Percentiles rank a stretch among this genome's conserved stretches.
These are phyloP conservation scores for Atlantisia rogersi DNA, from an alignment of 2,113 vertebrate genomes.

Conservation along the genomic window DNA sequence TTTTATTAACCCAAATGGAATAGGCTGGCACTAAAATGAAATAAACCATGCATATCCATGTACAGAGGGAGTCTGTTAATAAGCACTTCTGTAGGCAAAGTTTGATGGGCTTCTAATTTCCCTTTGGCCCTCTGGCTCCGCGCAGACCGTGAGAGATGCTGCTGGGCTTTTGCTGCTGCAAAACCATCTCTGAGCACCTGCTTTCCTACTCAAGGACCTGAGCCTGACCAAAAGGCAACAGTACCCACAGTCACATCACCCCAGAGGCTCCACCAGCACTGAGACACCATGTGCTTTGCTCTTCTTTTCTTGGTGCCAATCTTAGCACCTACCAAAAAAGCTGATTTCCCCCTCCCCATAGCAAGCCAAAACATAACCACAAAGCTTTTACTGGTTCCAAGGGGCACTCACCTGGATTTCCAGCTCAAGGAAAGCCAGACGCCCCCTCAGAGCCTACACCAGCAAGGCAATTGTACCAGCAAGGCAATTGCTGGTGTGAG, in stretches of 20 bases:
- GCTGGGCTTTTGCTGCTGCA: background rate
- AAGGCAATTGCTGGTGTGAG: background rate
- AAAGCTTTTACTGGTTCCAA: background rate
- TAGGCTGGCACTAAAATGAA: slow-evolving; percentile 1
- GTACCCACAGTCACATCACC: rapidly evolving
- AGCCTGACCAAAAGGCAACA: background rate
- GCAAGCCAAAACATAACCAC: no score
- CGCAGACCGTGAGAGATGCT: rapidly evolving
- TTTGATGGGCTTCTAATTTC: slow-evolving; percentile 16
- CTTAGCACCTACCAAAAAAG: no score
- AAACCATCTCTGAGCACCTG: background rate
- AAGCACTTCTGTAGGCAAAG: background rate
- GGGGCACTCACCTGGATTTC: background rate
- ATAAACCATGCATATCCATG: background rate
- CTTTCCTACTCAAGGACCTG: rapidly evolving
- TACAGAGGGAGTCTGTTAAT: background rate
- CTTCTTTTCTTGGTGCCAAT: no score
- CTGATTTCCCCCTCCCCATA: no score
- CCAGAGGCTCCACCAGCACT: rapidly evolving
- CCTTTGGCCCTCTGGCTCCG: background rate
- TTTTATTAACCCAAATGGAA: slow-evolving; percentile 48
- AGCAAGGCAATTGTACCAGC: background rate
- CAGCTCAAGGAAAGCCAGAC: background rate
- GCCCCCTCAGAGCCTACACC: rapidly evolving
- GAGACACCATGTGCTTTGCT: no score